Evolutionary conservation across 2,113 vertebrate species (phyloP), one percentile per base, ranked within the genome.

Genomic region (Xenopus borealis): DNA sequence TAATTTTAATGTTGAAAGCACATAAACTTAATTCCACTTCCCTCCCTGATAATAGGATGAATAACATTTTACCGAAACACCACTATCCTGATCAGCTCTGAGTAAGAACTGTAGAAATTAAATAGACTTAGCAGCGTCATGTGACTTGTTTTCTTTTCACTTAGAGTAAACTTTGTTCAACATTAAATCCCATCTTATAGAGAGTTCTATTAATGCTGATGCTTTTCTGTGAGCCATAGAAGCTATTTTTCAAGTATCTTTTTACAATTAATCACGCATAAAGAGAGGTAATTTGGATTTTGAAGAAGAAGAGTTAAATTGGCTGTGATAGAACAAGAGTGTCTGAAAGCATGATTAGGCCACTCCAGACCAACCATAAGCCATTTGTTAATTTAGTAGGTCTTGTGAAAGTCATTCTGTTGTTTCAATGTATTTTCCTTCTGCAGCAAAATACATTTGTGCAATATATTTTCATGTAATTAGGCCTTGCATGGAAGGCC

Each of bases 201-300:
- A 50, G 47, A 50, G 47, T 27, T 3, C 59, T 59, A 67, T 67
- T 66, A 47, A 18, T n/a, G 14, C 20, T 40, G 23, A 27, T 27
- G 14, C 20, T 40, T 68, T 75, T 57, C 12, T 46, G 45, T n/a
- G 45, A 62, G 61, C n/a, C 27, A 44, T 47, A 33, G 7, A 66
- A 59, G 63, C 16, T 59, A 18, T 72, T 40, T 72, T 75, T 68
- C 65, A 69, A 75, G 73, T 69, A 62, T 69, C 66, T 63, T 75
- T 75, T 62, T 69, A 62, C 46, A 62, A 69, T 69, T 75, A 75
- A 69, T 69, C 46, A 63, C 23, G 40, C 17, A 63, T 62, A 67
- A 75, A 75, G 57, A 74, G 63, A 69, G 73, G 73, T 75, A 69
- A 75, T 75, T 75, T 61, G 52, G 73, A 69, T 75, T 75, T 75